Evolutionary conservation across 1,140 invertebrate species (phyloP).

Genomic region (Drosophila bocki): DNA sequence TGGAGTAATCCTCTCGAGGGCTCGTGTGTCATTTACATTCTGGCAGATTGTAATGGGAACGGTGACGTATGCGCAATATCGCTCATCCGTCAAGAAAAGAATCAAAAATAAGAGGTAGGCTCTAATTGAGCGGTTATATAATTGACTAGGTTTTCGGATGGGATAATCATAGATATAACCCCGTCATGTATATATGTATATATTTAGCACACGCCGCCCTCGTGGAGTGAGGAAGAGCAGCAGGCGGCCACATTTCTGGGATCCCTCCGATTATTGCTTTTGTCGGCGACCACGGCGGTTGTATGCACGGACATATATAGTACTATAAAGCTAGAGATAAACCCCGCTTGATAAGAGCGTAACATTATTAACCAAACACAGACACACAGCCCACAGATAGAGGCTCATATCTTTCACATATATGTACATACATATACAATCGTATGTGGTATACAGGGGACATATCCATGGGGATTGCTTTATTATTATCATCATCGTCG

Average conservation of each 20-base stretch:
- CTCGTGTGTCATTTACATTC: constrained; percentile 12
- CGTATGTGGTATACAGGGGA: not conserved
- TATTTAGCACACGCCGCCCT: constrained; percentile 16
- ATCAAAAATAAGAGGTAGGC: not conserved
- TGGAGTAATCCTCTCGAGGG: constrained; percentile 29
- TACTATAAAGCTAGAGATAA: constrained; percentile 54
- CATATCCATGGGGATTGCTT: constrained; percentile 42
- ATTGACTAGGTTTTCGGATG: constrained; percentile 11
- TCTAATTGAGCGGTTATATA: constrained; percentile 10
- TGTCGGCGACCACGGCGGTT: constrained; percentile 1
- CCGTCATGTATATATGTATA: not conserved
- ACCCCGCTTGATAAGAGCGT: constrained; percentile 55
- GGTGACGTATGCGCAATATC: constrained; percentile 37
- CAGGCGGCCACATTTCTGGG: constrained; percentile 8
- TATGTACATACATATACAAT: not conserved
- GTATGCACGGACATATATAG: constrained; percentile 1
- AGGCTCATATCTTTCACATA: constrained; percentile 13
- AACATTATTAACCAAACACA: constrained; percentile 53
- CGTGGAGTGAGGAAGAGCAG: constrained; percentile 19
- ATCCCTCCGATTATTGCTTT: constrained; percentile 41
- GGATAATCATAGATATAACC: constrained; percentile 24
- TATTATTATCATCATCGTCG: constrained; percentile 28
- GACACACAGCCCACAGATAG: constrained; percentile 28
- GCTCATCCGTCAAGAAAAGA: not conserved
- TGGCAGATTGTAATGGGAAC: constrained; percentile 21